Evolutionary conservation across 2,113 vertebrate genomes (phyloP).

Genomic region (Saguinus imperator): DNA sequence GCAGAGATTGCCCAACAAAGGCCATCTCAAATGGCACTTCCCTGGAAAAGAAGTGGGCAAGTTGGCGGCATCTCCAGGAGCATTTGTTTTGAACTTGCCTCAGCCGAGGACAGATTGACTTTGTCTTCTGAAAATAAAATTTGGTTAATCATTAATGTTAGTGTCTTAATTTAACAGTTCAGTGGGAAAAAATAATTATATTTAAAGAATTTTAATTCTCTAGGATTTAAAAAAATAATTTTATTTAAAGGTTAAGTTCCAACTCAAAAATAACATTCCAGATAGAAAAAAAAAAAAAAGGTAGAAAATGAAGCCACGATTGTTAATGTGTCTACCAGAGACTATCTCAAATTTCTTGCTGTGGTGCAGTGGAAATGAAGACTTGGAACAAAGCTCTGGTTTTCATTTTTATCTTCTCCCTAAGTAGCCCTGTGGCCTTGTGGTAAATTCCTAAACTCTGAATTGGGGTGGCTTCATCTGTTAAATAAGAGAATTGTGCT

Average conservation of each 20-base stretch:
- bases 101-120: background rate
- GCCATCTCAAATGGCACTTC: background rate
- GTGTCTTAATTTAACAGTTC: background rate
- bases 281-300: background rate
- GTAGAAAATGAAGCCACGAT: background rate
- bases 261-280: background rate
- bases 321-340: background rate
- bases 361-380: background rate
- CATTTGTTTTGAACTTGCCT: background rate
- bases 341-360: background rate
- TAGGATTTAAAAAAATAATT: conserved; percentile 1
- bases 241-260: background rate
- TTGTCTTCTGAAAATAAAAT: background rate
- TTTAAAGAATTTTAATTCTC: background rate
- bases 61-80: background rate
- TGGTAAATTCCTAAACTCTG: background rate
- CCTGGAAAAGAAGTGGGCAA: background rate
- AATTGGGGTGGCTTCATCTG: background rate
- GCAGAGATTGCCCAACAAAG: background rate
- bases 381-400: background rate
- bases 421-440: background rate
- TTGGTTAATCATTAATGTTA: background rate
- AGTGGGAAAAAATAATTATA: background rate
- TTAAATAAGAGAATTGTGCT: background rate
- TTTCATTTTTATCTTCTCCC: background rate